Percentiles rank a stretch among this genome's conserved stretches.
Conservation (phyloP, 2,888 invertebrate genomes). For the Bombylius discolor region DNA sequence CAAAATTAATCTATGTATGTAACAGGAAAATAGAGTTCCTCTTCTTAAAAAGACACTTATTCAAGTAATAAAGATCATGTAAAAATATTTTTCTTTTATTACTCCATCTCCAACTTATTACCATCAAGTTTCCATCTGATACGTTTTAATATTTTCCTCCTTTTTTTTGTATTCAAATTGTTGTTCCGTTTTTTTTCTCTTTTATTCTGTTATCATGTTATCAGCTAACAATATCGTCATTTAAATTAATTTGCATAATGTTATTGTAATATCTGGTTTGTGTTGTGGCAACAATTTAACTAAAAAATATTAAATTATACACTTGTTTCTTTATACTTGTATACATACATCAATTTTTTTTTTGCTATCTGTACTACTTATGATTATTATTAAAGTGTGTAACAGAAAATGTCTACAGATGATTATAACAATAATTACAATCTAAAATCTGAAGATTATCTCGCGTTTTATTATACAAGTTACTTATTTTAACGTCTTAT, state of each 20-base stretch:
- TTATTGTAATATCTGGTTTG: neutral
- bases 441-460: slow-evolving; percentile 8
- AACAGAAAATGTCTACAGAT: slow-evolving; percentile 22
- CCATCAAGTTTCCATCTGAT: too few relatives aligned
- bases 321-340: neutral
- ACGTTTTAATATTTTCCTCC: too few relatives aligned
- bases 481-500: slow-evolving; percentile 2
- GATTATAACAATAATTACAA: slow-evolving; percentile 33
- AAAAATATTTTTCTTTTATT: too few relatives aligned
- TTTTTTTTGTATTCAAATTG: too few relatives aligned
- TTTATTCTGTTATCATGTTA: neutral
- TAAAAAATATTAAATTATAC: too few relatives aligned
- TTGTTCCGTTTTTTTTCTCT: too few relatives aligned
- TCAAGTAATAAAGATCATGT: too few relatives aligned
- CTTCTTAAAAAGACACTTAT: too few relatives aligned
- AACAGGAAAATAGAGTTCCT: too few relatives aligned
- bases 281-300: neutral
- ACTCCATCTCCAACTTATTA: too few relatives aligned
- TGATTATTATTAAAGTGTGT: neutral
- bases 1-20: too few relatives aligned
- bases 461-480: neutral
- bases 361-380: too few relatives aligned
- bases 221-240: slow-evolving; percentile 1
- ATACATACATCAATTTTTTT: neutral
- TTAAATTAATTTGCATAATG: slow-evolving; percentile 9